Evolutionary conservation across 2,797 vertebrate genomes (phyloP).

Genomic region (Anabacerthia variegaticeps): DNA sequence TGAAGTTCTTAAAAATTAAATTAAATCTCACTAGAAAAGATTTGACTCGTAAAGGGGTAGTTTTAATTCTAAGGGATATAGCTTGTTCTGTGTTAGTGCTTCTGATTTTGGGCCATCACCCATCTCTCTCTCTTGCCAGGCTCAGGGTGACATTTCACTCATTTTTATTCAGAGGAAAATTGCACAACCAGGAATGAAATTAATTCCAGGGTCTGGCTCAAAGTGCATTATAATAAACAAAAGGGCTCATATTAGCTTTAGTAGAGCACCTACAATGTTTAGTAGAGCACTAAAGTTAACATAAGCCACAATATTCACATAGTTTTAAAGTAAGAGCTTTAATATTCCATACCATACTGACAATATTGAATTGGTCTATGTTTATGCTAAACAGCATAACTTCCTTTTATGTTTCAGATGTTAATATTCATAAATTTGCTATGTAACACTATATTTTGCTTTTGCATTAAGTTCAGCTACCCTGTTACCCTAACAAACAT

Average conservation of each 20-base stretch:
- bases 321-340: neutral
- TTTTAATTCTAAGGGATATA: neutral
- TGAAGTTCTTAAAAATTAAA: constrained; percentile 36
- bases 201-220: neutral
- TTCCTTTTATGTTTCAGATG: neutral
- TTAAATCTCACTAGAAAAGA: constrained; percentile 44
- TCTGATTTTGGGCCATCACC: neutral
- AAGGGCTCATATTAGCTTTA: neutral
- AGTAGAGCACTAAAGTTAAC: neutral
- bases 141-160: neutral
- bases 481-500: neutral
- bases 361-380: neutral
- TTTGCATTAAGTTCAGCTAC: neutral
- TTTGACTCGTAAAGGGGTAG: neutral
- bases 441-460: neutral
- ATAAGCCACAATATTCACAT: neutral
- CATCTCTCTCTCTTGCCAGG: neutral
- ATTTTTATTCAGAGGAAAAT: neutral
- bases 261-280: neutral
- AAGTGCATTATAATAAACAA: neutral
- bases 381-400: neutral
- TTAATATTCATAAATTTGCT: neutral
- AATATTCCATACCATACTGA: neutral
- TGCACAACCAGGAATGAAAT: neutral
- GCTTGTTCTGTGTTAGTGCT: neutral